Conservation (phyloP, 2,113 vertebrate species). For the Furnarius figulus region DNA sequence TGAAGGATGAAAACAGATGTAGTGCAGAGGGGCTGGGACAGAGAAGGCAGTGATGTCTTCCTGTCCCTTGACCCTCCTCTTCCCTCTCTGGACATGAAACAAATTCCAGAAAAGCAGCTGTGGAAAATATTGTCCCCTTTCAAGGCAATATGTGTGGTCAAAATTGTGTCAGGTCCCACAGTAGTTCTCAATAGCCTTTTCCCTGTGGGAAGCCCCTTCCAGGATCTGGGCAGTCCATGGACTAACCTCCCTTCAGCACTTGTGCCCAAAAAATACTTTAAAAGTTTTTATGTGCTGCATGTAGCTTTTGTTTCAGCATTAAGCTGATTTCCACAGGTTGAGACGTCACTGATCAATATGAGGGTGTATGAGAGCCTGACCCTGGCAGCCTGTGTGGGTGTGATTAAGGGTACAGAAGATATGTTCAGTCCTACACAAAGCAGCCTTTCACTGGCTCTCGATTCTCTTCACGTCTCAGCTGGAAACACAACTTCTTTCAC, state of each 20-base stretch:
- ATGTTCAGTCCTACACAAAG: not conserved
- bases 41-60: not conserved
- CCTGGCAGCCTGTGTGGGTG: not conserved
- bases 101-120: not conserved
- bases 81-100: not conserved
- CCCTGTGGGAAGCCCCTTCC: not conserved
- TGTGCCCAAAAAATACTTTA: not conserved
- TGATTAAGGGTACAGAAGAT: not conserved
- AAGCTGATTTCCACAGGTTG: not conserved
- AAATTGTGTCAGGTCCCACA: rapidly evolving
- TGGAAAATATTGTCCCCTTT: not conserved
- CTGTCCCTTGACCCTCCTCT: not conserved
- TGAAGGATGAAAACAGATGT: not conserved
- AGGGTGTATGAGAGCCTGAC: not conserved
- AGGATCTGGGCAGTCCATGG: not conserved
- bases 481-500: not conserved
- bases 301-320: not conserved
- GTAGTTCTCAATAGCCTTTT: not conserved
- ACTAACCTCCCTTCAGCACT: not conserved
- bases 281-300: not conserved
- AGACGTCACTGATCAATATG: not conserved
- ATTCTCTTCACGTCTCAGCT: not conserved
- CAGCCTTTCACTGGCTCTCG: not conserved
- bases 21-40: not conserved
- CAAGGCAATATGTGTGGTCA: not conserved